Evolutionary conservation across 2,888 invertebrate genomes (phyloP), one percentile per base, ranked within the genome.

Genomic region (Sepiola atlantica): DNA sequence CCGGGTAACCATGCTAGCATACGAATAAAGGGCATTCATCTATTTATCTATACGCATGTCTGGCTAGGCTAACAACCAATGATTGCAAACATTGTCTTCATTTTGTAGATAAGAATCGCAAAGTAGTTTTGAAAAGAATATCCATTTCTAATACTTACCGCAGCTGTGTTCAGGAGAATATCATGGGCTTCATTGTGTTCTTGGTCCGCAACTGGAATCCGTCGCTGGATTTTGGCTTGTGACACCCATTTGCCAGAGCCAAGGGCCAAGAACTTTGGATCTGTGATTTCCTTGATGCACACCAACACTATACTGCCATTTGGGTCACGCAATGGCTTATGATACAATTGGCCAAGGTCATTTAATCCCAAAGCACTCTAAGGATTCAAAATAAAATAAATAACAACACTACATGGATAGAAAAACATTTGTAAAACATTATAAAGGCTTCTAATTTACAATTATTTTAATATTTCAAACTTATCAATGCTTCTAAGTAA

Each of bases 281-380:
- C 98, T 96, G 98, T 98, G 94, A 98, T 98, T 96, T 98, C 98
- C 97, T 98, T 98, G 95, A 97, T 96, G 16, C 99, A 98, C 90
- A 98, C 98, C 93, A 99, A 98, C 10, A 99, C 99, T 90, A 99
- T 98, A 1, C 99, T 99, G 92, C 99, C 99, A 97, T 99, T 97
- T 0, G 98, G 98, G 97, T 99, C 99, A 95, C 98, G 98, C 90
- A 99, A 97, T 0, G 99, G 99, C 96, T 98, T 98, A 97, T 99
- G 98, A 97, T 98, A 99, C 93, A 99, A 98, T 97, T 99, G 99
- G 12, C 99, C 99, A 96, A 99, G 98, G 97, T 99, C 99, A 96
- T 99, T 98, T 94, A 99, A 98, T 96, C 99, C 99, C 16, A 99
- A 97, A 0, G 99, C 98, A 45, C 98, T 98, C 98, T 99, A 98